phyloP scores from a whole-genome alignment of 2,888 invertebrate genomes.

The Ophraella communa region DNA sequence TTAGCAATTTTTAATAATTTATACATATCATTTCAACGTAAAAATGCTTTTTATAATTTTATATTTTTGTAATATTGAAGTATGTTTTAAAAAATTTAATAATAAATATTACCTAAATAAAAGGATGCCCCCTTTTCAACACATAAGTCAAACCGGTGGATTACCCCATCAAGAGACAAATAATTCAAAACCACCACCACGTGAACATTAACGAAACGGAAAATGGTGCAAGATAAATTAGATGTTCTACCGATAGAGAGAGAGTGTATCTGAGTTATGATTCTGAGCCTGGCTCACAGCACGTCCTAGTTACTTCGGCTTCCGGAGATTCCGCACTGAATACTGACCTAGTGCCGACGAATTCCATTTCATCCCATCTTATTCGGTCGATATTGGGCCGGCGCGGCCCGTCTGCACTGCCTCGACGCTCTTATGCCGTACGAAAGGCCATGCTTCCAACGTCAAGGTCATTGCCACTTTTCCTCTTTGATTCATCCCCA shows the following conservation, averaged over 20 bases:
- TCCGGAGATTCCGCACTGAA: conserved; percentile 22
- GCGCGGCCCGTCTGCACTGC: conserved; percentile 16
- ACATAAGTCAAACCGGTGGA: neutral
- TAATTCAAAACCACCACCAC: neutral
- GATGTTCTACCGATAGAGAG: conserved; percentile 4
- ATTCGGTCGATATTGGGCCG: conserved; percentile 25
- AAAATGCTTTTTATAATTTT: too few relatives aligned
- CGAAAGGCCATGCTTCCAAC: conserved; percentile 14
- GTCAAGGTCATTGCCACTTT: conserved; percentile 29
- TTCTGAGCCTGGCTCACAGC: neutral
- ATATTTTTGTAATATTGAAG: too few relatives aligned
- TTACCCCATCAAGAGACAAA: neutral
- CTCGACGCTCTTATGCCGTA: neutral
- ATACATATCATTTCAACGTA: too few relatives aligned
- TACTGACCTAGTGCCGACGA: conserved; percentile 28
- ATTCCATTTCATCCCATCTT: conserved; percentile 25
- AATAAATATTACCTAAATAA: neutral
- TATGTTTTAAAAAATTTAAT: neutral
- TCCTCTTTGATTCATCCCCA: neutral
- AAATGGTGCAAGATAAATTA: neutral
- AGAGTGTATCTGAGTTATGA: neutral
- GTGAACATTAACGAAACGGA: neutral
- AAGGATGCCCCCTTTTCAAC: neutral
- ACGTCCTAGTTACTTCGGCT: conserved; percentile 9
- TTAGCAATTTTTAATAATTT: too few relatives aligned